phyloP scores from a whole-genome alignment of 2,888 invertebrate genomes.

The Dendrolimus houi region DNA sequence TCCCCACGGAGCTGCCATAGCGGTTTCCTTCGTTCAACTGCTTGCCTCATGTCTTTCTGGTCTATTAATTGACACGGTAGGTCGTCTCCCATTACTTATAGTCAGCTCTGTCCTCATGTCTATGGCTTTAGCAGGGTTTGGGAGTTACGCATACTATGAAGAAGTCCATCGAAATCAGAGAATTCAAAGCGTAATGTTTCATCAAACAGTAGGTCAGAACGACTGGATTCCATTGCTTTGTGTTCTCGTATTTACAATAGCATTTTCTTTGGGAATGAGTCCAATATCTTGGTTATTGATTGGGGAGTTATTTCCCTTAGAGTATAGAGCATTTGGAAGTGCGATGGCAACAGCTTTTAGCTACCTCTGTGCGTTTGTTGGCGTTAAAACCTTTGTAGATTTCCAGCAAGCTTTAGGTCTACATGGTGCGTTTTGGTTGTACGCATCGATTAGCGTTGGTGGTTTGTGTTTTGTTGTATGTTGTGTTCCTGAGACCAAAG shows the following conservation, averaged over 20 bases:
- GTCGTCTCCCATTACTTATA: conserved; percentile 87
- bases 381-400: conserved; percentile 91
- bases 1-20: conserved; percentile 89
- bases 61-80: conserved; percentile 89
- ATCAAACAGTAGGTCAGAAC: conserved; percentile 76
- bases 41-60: conserved; percentile 89
- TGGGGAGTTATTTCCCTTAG: conserved; percentile 88
- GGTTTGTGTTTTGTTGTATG: conserved; percentile 90
- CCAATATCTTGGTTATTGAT: conserved; percentile 92
- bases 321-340: conserved; percentile 90
- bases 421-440: conserved; percentile 92
- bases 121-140: conserved; percentile 89
- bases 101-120: conserved; percentile 91
- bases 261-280: conserved; percentile 91
- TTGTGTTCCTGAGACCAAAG: conserved; percentile 94
- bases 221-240: conserved; percentile 91
- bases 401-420: conserved; percentile 85
- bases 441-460: conserved; percentile 87
- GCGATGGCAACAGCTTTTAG: conserved; percentile 91
- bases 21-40: conserved; percentile 89
- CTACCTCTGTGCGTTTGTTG: conserved; percentile 90
- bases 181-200: conserved; percentile 68
- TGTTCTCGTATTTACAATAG: conserved; percentile 88
- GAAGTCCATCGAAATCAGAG: conserved; percentile 77
- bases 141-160: conserved; percentile 89